Evolutionary conservation across 2,113 vertebrate genomes (phyloP).

Genomic region (Heterocephalus glaber): DNA sequence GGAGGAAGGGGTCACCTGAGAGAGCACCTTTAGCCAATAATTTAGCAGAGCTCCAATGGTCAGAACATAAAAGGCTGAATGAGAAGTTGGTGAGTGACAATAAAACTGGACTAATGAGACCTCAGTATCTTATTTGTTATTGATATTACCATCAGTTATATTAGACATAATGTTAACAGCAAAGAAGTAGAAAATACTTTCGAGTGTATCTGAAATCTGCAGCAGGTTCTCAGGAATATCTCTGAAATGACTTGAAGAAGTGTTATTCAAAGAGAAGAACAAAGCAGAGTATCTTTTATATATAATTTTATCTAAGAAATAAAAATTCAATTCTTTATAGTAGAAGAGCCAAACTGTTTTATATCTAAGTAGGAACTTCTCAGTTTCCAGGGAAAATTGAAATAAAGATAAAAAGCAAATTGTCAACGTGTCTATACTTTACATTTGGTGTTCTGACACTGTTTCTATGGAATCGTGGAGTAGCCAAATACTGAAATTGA

Average conservation of each 20-base stretch:
- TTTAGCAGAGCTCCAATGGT: neutral
- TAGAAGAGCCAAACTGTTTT: constrained; percentile 51
- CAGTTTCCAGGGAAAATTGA: constrained; percentile 60
- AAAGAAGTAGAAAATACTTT: neutral
- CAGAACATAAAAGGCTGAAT: neutral
- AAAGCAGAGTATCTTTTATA: constrained; percentile 1
- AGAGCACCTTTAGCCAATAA: neutral
- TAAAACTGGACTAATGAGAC: neutral
- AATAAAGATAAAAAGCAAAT: constrained; percentile 65
- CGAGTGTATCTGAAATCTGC: neutral
- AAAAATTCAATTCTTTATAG: constrained; percentile 45
- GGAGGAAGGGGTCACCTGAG: neutral
- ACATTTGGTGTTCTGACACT: constrained; percentile 29
- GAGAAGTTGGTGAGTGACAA: neutral
- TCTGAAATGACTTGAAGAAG: constrained; percentile 27
- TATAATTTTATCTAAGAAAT: constrained; percentile 39
- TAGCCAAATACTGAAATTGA: constrained; percentile 4
- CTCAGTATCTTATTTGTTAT: neutral
- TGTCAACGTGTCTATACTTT: constrained; percentile 27
- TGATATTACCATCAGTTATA: neutral
- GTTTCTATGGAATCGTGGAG: constrained; percentile 59
- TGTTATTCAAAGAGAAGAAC: neutral
- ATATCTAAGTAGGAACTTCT: constrained; percentile 47
- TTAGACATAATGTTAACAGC: neutral
- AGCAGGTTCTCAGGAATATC: neutral